Evolutionary conservation across 2,888 invertebrate genomes (phyloP).

Genomic region (Ormyrus nitidulus): DNA sequence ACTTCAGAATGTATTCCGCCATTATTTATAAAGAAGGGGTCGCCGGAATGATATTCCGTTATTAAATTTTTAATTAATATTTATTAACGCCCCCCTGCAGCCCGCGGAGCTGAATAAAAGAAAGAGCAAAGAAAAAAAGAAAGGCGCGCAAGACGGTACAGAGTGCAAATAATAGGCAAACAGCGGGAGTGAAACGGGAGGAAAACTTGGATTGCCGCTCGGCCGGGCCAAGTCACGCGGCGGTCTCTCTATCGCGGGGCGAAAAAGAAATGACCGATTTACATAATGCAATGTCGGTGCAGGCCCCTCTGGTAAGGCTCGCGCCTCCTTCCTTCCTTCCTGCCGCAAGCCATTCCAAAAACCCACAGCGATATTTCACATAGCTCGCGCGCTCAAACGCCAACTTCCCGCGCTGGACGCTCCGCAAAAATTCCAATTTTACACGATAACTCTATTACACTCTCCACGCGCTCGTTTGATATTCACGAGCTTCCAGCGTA

Average conservation of each 20-base stretch:
- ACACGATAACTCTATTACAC: conserved; percentile 46
- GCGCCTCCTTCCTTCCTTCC: conserved; percentile 30
- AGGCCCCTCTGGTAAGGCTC: neutral
- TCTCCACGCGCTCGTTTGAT: conserved; percentile 39
- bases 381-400: neutral
- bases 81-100: neutral
- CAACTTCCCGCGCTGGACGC: neutral
- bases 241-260: neutral
- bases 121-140: conserved; percentile 2
- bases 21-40: neutral
- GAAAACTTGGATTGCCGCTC: conserved; percentile 30
- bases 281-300: conserved; percentile 56
- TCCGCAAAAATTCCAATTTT: conserved; percentile 43
- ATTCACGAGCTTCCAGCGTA: conserved; percentile 11
- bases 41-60: neutral
- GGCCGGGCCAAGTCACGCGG: conserved; percentile 23
- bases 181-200: conserved; percentile 3
- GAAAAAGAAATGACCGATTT: conserved; percentile 54
- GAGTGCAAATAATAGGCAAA: conserved; percentile 48
- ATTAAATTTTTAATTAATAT: conserved; percentile 53
- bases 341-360: conserved; percentile 20
- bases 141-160: neutral
- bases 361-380: conserved; percentile 48
- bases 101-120: conserved; percentile 13
- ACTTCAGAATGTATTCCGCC: neutral